phyloP scores from a whole-genome alignment of 2,888 invertebrate species.

The Tridacna crocea region DNA sequence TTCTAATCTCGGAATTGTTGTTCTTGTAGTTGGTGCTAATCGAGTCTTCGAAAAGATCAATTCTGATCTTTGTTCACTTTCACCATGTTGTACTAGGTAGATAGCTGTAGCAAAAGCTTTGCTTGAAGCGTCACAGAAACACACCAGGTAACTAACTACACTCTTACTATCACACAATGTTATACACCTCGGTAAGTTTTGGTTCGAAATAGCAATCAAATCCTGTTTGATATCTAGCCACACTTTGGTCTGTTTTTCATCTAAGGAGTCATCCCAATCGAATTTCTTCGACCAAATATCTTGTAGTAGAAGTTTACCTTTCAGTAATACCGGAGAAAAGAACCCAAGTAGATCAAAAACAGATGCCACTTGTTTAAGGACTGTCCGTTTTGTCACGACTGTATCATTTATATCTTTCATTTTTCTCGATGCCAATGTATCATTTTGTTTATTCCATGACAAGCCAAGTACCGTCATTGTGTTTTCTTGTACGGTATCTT shows the following conservation, averaged over 20 bases:
- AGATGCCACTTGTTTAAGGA: constrained; percentile 20
- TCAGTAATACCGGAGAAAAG: constrained; percentile 22
- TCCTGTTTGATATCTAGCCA: neutral
- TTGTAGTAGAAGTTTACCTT: constrained; percentile 30
- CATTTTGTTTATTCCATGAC: constrained; percentile 22
- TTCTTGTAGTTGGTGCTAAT: constrained; percentile 23
- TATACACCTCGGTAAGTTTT: neutral
- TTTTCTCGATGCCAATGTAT: constrained; percentile 2
- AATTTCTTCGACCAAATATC: too few relatives aligned
- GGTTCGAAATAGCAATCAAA: neutral
- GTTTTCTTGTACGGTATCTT: neutral
- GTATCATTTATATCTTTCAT: neutral
- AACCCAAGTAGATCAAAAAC: constrained; percentile 28
- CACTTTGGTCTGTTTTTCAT: neutral
- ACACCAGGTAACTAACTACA: constrained; percentile 21
- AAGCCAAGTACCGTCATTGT: constrained; percentile 25
- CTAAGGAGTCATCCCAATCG: constrained; percentile 25
- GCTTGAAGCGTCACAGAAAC: constrained; percentile 45
- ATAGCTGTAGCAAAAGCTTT: constrained; percentile 37
- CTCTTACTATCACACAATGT: neutral
- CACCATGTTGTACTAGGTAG: constrained; percentile 27
- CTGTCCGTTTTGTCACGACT: constrained; percentile 14
- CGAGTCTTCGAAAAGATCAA: constrained; percentile 40
- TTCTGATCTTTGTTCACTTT: constrained; percentile 14
- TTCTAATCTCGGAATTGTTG: constrained; percentile 33